phyloP scores from a whole-genome alignment of 2,113 vertebrate species.

The Sterrhoptilus dennistouni region DNA sequence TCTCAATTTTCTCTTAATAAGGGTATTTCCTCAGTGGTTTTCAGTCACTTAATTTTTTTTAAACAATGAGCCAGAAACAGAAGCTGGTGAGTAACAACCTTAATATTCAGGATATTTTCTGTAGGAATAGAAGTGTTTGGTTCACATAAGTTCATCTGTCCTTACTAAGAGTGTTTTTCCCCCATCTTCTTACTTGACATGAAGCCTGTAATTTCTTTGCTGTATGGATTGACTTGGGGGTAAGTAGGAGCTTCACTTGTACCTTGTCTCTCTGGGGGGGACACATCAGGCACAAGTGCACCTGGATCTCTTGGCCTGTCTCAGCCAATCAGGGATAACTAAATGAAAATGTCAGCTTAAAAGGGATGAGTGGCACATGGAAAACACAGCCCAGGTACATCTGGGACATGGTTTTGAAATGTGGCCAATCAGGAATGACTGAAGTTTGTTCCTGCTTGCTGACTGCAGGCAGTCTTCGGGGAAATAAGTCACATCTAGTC shows the following conservation, averaged over 20 bases:
- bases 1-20: background rate
- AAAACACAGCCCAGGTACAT: constrained; percentile 11
- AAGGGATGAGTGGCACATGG: background rate
- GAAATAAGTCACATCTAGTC: constrained; percentile 33
- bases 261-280: background rate
- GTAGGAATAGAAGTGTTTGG: background rate
- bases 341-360: constrained; percentile 40
- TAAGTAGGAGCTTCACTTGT: background rate
- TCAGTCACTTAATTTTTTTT: background rate
- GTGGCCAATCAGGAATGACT: background rate
- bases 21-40: background rate
- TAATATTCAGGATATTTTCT: background rate
- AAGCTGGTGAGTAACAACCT: background rate
- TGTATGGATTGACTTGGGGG: background rate
- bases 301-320: constrained; percentile 33
- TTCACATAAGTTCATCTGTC: background rate
- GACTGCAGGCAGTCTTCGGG: background rate
- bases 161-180: background rate
- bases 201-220: background rate
- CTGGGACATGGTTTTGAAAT: constrained; percentile 18
- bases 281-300: background rate
- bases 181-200: background rate
- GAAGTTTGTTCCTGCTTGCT: constrained; percentile 3
- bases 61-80: background rate
- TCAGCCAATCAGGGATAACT: constrained; percentile 24